These are phyloP conservation scores for Penaeus japonicus DNA, from an alignment of 1,140 invertebrate species.

Conservation along the genomic window DNA sequence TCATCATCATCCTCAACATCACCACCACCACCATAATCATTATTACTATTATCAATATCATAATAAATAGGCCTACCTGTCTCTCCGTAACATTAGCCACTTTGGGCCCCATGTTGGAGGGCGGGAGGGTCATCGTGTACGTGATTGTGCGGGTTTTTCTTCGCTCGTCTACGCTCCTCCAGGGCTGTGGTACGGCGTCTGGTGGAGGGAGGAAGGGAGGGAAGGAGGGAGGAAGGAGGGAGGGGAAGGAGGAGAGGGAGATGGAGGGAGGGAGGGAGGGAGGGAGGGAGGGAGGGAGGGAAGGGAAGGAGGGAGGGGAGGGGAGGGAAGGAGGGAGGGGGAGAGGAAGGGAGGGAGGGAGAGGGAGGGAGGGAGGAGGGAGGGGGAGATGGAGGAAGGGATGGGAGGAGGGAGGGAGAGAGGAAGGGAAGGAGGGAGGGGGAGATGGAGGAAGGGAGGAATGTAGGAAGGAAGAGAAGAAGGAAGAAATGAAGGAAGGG, in stretches of 20 bases:
- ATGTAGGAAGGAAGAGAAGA: neutral
- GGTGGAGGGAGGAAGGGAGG: neutral
- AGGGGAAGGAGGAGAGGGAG: neutral
- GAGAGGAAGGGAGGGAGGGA: neutral
- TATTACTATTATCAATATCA: no score
- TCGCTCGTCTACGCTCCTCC: slow-evolving; percentile 11
- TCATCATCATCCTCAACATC: no score
- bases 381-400: no score
- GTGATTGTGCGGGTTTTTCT: neutral
- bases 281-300: neutral
- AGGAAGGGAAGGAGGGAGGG: neutral
- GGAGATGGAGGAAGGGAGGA: no score
- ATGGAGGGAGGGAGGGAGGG: neutral
- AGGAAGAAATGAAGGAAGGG: neutral
- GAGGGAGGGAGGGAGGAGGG: neutral
- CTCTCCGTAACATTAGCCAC: slow-evolving; percentile 29
- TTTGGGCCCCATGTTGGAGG: slow-evolving; percentile 24
- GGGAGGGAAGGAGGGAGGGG: no score
- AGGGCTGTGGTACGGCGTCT: slow-evolving; percentile 6
- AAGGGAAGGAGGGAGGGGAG: no score
- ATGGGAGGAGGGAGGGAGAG: no score
- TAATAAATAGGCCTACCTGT: slow-evolving; percentile 1
- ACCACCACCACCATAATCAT: no score
- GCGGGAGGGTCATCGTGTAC: slow-evolving; percentile 20
- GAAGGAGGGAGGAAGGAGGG: neutral